These are phyloP conservation scores for Gulo gulo DNA, from an alignment of 2,113 vertebrate species.

Conservation along the genomic window DNA sequence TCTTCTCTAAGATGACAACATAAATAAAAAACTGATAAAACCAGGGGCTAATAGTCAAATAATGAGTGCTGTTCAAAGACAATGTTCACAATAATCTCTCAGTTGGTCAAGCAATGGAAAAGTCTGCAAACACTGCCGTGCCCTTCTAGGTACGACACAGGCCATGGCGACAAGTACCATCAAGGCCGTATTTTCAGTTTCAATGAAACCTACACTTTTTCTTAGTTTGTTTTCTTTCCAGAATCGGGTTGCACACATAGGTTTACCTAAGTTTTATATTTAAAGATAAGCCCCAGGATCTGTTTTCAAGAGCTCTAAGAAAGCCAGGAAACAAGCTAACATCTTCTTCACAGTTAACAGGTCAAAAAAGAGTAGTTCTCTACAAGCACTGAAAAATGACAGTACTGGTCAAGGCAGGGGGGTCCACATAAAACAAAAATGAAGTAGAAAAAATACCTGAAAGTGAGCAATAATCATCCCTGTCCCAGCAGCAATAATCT, in stretches of 20 bases:
- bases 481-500: background rate
- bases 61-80: background rate
- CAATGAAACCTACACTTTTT: constrained; percentile 1
- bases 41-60: constrained; percentile 25
- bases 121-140: background rate
- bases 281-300: background rate
- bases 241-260: background rate
- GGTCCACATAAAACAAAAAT: background rate
- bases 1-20: constrained; percentile 46
- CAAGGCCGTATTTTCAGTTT: background rate
- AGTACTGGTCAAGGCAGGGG: background rate
- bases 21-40: constrained; percentile 38
- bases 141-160: background rate
- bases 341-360: background rate
- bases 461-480: background rate
- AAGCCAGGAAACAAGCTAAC: constrained; percentile 11
- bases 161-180: background rate
- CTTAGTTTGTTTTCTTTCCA: background rate
- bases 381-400: background rate
- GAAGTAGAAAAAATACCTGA: background rate
- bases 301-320: constrained; percentile 1
- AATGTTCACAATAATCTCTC: constrained; percentile 29
- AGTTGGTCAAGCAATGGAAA: constrained; percentile 1
- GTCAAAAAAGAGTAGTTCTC: background rate
- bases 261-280: background rate